Evolutionary conservation across 2,888 invertebrate genomes (phyloP).

Genomic region (Parthenolecanium corni): DNA sequence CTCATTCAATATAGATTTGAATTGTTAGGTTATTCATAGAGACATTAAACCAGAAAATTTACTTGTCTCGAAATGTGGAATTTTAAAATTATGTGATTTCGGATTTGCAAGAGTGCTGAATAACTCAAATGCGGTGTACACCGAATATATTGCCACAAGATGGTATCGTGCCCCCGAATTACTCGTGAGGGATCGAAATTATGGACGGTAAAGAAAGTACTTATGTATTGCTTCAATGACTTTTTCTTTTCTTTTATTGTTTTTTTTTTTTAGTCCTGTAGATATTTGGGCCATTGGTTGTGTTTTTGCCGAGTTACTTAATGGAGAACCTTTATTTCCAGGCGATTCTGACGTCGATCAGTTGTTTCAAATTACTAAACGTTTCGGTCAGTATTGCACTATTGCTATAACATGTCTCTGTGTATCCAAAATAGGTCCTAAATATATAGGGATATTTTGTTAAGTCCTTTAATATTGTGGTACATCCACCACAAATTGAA

Average conservation of each 20-base stretch:
- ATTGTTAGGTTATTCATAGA: conserved; percentile 63
- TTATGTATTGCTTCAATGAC: not conserved
- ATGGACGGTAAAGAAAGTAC: conserved; percentile 38
- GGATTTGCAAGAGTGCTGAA: conserved; percentile 65
- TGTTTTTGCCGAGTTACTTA: conserved; percentile 95
- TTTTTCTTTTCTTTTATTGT: not conserved
- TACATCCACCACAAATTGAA: no score
- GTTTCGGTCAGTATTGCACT: conserved; percentile 51
- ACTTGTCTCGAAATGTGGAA: conserved; percentile 62
- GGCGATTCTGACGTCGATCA: conserved; percentile 89
- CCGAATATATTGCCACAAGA: conserved; percentile 79
- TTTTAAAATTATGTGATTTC: conserved; percentile 83
- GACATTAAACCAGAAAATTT: conserved; percentile 86
- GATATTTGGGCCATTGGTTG: conserved; percentile 99
- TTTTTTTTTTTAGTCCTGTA: conserved; percentile 50
- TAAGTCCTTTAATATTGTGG: no score
- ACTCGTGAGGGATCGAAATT: conserved; percentile 58
- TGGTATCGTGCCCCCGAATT: conserved; percentile 84
- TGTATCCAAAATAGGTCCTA: no score
- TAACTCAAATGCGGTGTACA: conserved; percentile 55
- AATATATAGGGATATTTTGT: no score
- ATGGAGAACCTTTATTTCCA: conserved; percentile 86
- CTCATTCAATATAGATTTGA: not conserved
- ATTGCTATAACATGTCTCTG: no score
- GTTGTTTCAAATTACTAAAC: conserved; percentile 65